phyloP scores from a whole-genome alignment of 2,888 invertebrate genomes.

The Caenorhabditis sp. region DNA sequence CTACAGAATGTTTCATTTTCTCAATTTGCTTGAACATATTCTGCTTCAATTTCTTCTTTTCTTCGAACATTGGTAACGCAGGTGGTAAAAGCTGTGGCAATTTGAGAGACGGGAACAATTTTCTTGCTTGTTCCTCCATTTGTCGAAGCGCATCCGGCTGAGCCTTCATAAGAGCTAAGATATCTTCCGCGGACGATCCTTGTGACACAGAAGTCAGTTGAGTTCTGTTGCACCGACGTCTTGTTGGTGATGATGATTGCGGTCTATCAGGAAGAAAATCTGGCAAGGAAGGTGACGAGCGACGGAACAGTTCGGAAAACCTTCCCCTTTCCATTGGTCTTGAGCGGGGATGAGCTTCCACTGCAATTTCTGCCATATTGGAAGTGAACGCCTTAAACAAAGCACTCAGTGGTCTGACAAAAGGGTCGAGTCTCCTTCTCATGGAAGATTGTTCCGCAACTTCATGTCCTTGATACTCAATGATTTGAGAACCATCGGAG shows the following conservation, averaged over 20 bases:
- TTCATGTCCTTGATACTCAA: conserved; percentile 47
- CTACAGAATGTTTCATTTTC: neutral
- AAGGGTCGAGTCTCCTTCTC: conserved; percentile 37
- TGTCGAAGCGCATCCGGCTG: conserved; percentile 13
- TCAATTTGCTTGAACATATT: conserved; percentile 16
- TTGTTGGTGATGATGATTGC: conserved; percentile 15
- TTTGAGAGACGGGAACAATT: neutral
- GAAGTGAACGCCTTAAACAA: conserved; percentile 33
- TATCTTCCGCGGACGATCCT: conserved; percentile 60
- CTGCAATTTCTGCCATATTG: conserved; percentile 15
- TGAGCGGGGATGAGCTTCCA: conserved; percentile 14
- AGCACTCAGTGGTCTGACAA: conserved; percentile 43
- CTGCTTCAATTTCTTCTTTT: neutral
- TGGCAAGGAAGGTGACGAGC: conserved; percentile 7
- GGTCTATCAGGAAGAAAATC: neutral
- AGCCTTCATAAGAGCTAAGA: conserved; percentile 37
- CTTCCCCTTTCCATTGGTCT: conserved; percentile 3
- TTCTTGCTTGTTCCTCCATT: conserved; percentile 12
- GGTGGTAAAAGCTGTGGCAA: neutral
- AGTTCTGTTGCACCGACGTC: neutral
- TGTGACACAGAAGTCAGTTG: conserved; percentile 20
- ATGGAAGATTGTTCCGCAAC: neutral
- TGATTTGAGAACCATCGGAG: conserved; percentile 34
- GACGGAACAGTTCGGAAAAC: conserved; percentile 21
- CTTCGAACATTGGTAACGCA: conserved; percentile 20